Conservation (phyloP, 2,888 invertebrate species). For the Galerucella nymphaeae region DNA sequence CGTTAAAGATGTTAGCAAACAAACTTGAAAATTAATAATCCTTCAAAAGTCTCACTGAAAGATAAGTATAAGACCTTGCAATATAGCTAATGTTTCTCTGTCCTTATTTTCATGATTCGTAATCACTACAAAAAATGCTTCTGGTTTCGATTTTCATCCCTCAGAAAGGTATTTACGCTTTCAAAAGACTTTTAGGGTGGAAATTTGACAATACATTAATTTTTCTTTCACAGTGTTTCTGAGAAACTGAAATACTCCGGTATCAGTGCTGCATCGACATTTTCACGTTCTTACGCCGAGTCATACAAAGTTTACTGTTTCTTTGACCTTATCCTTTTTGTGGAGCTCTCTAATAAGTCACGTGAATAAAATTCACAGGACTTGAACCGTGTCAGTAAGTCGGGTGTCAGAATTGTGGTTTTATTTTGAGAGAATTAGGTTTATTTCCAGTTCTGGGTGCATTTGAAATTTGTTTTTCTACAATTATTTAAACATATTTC, state of each 20-base stretch:
- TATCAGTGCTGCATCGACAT: not conserved
- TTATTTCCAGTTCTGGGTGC: not conserved
- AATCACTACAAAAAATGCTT: not conserved
- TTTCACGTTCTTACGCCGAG: not conserved
- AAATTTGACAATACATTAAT: not conserved
- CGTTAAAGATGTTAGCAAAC: too few relatives aligned
- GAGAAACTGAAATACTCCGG: not conserved
- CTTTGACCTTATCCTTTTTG: conserved; percentile 30
- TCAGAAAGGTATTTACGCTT: not conserved
- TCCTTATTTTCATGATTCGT: not conserved
- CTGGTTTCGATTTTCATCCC: not conserved
- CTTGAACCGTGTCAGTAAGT: not conserved
- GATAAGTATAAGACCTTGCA: too few relatives aligned
- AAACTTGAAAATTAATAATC: too few relatives aligned
- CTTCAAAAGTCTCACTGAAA: too few relatives aligned
- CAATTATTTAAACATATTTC: too few relatives aligned
- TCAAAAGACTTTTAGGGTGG: not conserved
- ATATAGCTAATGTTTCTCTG: too few relatives aligned
- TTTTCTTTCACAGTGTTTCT: conserved; percentile 22
- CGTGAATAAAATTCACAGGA: not conserved
- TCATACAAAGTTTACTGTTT: conserved; percentile 21
- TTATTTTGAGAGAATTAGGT: not conserved
- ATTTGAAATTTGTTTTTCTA: too few relatives aligned
- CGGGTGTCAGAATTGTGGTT: not conserved
- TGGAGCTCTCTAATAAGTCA: conserved; percentile 58